Percentiles rank a stretch among this genome's conserved stretches.
phyloP scores from a whole-genome alignment of 2,797 vertebrate species.

The Pipistrellus pipistrellus region DNA sequence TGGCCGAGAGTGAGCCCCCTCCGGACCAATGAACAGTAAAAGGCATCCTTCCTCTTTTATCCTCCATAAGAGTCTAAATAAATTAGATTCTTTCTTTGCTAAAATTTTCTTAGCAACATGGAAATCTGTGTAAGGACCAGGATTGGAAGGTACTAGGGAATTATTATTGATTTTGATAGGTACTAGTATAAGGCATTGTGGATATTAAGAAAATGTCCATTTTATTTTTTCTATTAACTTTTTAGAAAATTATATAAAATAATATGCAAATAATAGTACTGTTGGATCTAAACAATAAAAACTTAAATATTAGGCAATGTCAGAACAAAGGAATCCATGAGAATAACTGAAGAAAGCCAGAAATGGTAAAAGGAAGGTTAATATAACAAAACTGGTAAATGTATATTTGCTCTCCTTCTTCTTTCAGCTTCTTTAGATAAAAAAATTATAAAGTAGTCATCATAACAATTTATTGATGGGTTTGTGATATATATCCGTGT shows the following conservation, averaged over 20 bases:
- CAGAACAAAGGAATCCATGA: not conserved
- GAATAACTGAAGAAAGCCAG: not conserved
- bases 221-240: conserved; percentile 41
- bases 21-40: not conserved
- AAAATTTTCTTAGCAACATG: not conserved
- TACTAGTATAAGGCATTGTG: not conserved
- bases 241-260: not conserved
- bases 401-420: not conserved
- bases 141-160: not conserved
- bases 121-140: not conserved
- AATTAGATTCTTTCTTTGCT: not conserved
- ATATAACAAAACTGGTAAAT: not conserved
- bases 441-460: conserved; percentile 8
- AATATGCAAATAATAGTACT: not conserved
- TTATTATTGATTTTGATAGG: conserved; percentile 2
- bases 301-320: conserved; percentile 5
- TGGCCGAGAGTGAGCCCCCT: not conserved
- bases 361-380: conserved; percentile 17
- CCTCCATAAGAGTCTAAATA: not conserved
- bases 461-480: not conserved
- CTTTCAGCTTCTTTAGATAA: not conserved
- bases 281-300: not conserved
- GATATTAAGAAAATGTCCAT: conserved; percentile 4
- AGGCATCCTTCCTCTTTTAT: not conserved
- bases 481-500: not conserved